Conservation (phyloP, 2,113 vertebrate genomes). For the Sebastes schlegelii region DNA sequence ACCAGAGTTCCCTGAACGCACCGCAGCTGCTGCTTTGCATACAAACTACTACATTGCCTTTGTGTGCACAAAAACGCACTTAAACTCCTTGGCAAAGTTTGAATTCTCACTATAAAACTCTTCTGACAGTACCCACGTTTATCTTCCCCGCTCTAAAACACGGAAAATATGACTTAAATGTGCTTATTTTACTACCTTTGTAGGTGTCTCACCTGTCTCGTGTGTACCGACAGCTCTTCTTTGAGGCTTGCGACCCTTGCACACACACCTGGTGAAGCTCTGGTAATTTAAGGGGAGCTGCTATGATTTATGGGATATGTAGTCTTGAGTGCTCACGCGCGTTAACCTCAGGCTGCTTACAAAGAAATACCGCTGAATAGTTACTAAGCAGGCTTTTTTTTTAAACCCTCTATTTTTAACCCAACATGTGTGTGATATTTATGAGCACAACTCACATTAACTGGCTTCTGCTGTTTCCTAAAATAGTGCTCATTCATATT, state of each 20-base stretch:
- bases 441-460: not conserved
- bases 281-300: too few relatives aligned
- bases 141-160: not conserved
- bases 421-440: not conserved
- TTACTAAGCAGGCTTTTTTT: not conserved
- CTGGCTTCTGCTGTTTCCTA: constrained; percentile 4
- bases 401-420: not conserved
- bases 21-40: not conserved
- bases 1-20: not conserved
- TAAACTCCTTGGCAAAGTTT: not conserved
- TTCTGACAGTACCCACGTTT: fast-evolving
- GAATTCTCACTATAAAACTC: not conserved
- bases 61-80: not conserved
- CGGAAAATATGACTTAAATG: not conserved
- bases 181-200: not conserved
- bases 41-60: too few relatives aligned
- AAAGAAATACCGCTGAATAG: not conserved
- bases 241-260: too few relatives aligned
- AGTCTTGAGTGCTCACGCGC: not conserved
- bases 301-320: constrained; percentile 22
- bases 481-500: constrained; percentile 62
- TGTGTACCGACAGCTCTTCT: not conserved
- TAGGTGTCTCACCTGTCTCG: not conserved
- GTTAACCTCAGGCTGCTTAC: not conserved
- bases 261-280: not conserved